Evolutionary conservation across 2,888 invertebrate genomes (phyloP).

Genomic region (Eilema depressum): DNA sequence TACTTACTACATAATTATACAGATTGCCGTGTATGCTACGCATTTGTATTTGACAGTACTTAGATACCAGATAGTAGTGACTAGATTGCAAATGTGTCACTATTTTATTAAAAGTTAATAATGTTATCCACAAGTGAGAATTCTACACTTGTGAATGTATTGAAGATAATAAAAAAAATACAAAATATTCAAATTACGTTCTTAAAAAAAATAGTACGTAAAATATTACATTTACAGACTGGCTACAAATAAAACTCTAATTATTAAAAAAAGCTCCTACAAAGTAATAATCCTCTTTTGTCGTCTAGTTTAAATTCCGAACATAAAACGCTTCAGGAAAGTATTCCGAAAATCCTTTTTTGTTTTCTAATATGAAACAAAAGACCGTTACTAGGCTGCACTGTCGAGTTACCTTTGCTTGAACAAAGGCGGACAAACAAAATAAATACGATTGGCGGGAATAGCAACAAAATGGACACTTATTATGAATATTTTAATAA

Average conservation of each 20-base stretch:
- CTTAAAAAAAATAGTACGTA: too few species aligned
- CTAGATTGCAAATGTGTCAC: too few species aligned
- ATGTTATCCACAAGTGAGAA: not conserved
- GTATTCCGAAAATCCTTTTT: not conserved
- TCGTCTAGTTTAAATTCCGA: not conserved
- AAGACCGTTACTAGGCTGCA: not conserved
- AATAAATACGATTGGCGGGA: not conserved
- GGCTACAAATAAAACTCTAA: not conserved
- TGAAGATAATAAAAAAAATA: too few species aligned
- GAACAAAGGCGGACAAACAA: constrained; percentile 1
- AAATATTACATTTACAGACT: not conserved
- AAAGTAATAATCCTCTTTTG: not conserved
- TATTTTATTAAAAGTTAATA: not conserved
- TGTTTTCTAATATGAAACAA: not conserved
- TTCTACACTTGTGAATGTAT: too few species aligned
- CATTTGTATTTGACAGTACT: too few species aligned
- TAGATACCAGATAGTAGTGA: too few species aligned
- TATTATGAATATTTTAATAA: constrained; percentile 1
- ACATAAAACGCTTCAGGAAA: not conserved
- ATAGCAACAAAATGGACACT: not conserved
- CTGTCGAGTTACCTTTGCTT: not conserved
- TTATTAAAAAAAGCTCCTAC: not conserved
- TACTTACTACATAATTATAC: too few species aligned
- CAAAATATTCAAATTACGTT: too few species aligned
- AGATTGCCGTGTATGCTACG: too few species aligned